Evolutionary conservation across 2,888 invertebrate genomes (phyloP), one percentile per base, ranked within the genome.

Genomic region (Agrotis clavis): DNA sequence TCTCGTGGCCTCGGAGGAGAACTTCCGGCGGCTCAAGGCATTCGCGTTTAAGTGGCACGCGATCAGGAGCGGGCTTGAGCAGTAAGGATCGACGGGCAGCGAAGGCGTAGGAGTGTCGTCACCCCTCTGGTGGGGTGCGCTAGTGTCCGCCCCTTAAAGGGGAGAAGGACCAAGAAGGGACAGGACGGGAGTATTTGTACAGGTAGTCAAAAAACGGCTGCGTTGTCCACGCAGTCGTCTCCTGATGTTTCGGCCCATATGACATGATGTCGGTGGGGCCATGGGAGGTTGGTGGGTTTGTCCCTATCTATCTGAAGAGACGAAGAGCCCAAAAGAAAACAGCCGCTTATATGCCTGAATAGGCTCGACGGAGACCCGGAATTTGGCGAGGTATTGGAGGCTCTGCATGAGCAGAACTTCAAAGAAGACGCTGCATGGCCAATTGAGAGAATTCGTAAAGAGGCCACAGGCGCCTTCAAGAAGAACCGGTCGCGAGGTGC

Each of bases 331-430:
- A 61, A 25, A 0, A 1, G 1, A 0, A 11, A 6, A 1, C 61
- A 14, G 19, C 74, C 74, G 0, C 7, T 67, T 0, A 14, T 76
- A 0, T 67, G 69, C 21, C 9, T 74, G 0, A 57, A 41, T 1
- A 18, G 56, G 3, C 13, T 74, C 0, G 75, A 75, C 0, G 75
- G 61, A 0, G 41, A 74, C 50, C 60, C 75, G 0, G 0, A 30
- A 0, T 47, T 25, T 0, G 61, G 51, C 0, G 67, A 67, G 0
- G 9, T 74, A 0, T 0, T 62, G 0, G 4, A 0, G 0, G 45
- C 60, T 0, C 21, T 74, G 0, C 67, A 75, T 0, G 67, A 61
- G n/a, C 67, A 67, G 0, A 74, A 75, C 0, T 50, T 11, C 0
- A n/a, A n/a, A 0, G 76, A 75, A 0, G 72, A 72, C 2, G 0